Evolutionary conservation across 1,140 invertebrate species (phyloP), one percentile per base, ranked within the genome.

Genomic region (Eulimnadia texana): DNA sequence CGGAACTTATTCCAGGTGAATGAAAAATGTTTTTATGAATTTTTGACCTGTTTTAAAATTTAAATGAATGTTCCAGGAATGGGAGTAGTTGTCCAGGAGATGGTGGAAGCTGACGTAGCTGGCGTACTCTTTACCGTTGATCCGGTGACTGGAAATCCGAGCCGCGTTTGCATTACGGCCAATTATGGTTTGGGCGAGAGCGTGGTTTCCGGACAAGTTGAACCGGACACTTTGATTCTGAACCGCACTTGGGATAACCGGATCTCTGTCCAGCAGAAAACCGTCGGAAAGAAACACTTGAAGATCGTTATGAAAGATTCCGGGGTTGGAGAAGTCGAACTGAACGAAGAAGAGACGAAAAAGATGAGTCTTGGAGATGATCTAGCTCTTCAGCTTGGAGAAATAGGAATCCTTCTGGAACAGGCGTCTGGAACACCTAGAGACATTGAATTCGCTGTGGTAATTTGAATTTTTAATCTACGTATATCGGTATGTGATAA

Each of bases 111-210:
- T 9, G 79, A 83, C 42, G 72, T 77, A 1, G 84, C 88, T 16
- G 86, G 89, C 10, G 88, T 91, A 0, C 72, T 91, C 69, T 91
- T 91, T 70, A 88, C 88, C 0, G 76, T 79, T 56, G 81, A 90
- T 71, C 88, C 88, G 0, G 75, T 79, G 0, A 80, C 77, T 28
- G 84, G 81, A 0, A 80, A 86, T 71, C 80, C 84, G 0, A 73
- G 76, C 2, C 68, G 77, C 50, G 79, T 91, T 50, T 72, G 82
- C 16, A 80, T 92, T 56, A 86, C 85, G 16, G 83, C 86, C 0
- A 88, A 89, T 71, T 86, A 82, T 73, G 88, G 88, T 0, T 72
- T 90, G 2, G 88, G 88, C 64, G 88, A 91, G 76, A 60, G 50
- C 62, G 86, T 90, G 1, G 88, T 90, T 0, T 88, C 85, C 0